phyloP scores from a whole-genome alignment of 2,797 vertebrate species.

The Morus bassanus region DNA sequence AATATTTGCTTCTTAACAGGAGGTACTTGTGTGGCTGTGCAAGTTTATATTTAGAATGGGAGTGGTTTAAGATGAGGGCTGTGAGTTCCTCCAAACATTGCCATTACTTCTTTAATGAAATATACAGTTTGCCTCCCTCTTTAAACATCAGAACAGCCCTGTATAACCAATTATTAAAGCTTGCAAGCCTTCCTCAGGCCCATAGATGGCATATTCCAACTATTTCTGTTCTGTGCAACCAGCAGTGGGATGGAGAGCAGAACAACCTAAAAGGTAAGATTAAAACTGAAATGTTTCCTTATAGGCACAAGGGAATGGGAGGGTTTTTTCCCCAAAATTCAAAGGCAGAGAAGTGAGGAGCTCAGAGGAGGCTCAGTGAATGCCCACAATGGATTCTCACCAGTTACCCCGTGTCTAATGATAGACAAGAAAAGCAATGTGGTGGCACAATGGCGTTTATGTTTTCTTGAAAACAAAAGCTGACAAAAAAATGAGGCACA shows the following conservation, averaged over 20 bases:
- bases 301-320: background rate
- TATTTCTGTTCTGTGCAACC: slow-evolving; percentile 12
- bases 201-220: slow-evolving; percentile 67
- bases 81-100: background rate
- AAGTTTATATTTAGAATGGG: slow-evolving; percentile 24
- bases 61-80: background rate
- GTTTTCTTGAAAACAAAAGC: slow-evolving; percentile 3
- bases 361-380: background rate
- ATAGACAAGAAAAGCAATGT: background rate
- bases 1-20: background rate
- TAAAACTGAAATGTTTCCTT: background rate
- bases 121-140: background rate
- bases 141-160: background rate
- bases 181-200: slow-evolving; percentile 53
- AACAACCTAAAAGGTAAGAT: background rate
- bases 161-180: background rate
- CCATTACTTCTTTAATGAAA: slow-evolving; percentile 12
- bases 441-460: background rate
- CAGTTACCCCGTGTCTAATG: background rate
- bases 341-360: background rate
- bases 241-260: background rate
- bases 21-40: background rate
- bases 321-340: background rate
- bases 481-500: background rate
- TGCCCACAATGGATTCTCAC: background rate